Evolutionary conservation across 2,888 invertebrate genomes (phyloP), one percentile per base, ranked within the genome.

Genomic region (Drosophila nigritarsus): DNA sequence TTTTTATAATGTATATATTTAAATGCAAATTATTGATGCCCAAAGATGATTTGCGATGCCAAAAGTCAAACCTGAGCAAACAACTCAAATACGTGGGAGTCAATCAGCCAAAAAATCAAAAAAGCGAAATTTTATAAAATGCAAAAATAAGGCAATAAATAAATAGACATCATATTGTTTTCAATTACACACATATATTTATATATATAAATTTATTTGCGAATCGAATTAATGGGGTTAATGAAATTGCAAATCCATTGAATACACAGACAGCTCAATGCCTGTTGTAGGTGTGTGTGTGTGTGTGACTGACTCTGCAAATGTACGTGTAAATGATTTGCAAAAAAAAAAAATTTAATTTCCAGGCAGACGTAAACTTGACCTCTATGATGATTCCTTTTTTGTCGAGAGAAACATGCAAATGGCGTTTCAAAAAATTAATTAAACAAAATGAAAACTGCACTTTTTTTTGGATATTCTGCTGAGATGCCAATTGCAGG

Each of bases 161-260:
- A 87, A 83, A 78, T 89, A 87, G 87, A 89, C 87, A 87, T 87
- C 87, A 84, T 83, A 84, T 87, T 80, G 84, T 87, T 83, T 84
- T 89, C 89, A 84, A 89, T 84, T 84, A 87, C 78, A 70, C 65
- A 58, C 55, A 65, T 71, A 34, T 13, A 34, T 18, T n/a, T n/a
- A 38, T 8, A 38, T 9, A n/a, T 20, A 45, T 59, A 81, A 3
- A 45, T 7, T 15, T 15, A 45, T 45, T 63, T 72, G 75, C 78
- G 65, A 73, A 45, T 67, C 62, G 61, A 60, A 42, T 66, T 67
- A 73, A 73, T 58, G 89, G 75, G 89, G 89, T 89, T 89, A 85
- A 89, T 89, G 84, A 79, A 89, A 85, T 89, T 62, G 67, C 29
- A 58, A 71, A 67, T 64, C 62, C 71, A 75, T 71, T 58, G 38